Base-by-base conservation (phyloP, 2,113 vertebrate genomes). In the Arvicanthis niloticus region DNA sequence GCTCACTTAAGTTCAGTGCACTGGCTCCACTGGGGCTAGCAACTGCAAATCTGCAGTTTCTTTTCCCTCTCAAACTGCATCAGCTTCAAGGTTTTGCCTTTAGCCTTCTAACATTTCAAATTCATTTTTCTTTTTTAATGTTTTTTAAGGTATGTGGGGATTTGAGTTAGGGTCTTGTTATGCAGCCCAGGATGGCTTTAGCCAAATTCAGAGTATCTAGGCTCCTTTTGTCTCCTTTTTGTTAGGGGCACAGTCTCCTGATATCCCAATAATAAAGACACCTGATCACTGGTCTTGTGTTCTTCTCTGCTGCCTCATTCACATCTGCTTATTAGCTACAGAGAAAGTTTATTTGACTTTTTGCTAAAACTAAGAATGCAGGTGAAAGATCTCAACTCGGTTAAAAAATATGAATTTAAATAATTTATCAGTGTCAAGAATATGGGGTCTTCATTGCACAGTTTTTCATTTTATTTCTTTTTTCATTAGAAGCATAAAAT, bases 291-390 rank as follows among this genome's bases (percentile, higher is more conserved):
- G 6, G 21, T 48, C 93, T 78, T 65, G 34, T 62, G 42, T 77
- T 92, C 24, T 75, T 73, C 42, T 77, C 85, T 89, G 48, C 40
- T 70, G 42, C n/a, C 85, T 68, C 65, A 24, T 96, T 91, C 60
- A 72, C 29, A 51, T 90, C 72, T 78, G 67, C 45, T 90, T 34
- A 75, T 65, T 86, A 45, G 51, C 37, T 93, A 81, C 12, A 87
- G 0, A 73, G 60, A 93, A 76, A 75, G 40, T 82, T 94, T 86
- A 51, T 81, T 77, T 89, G 60, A 65, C 65, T 88, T 87, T 96
- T 89, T 90, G 40, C 53, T 93, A 92, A 92, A 90, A 95, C 67
- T 95, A 73, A 84, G 67, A 73, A 88, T 17, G 15, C 53, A 73
- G 24, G 26, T 73, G 48, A 56, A 76, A 29, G 16, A 58, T 34